Conservation (phyloP, 2,888 invertebrate species). For the Endotricha flammealis region DNA sequence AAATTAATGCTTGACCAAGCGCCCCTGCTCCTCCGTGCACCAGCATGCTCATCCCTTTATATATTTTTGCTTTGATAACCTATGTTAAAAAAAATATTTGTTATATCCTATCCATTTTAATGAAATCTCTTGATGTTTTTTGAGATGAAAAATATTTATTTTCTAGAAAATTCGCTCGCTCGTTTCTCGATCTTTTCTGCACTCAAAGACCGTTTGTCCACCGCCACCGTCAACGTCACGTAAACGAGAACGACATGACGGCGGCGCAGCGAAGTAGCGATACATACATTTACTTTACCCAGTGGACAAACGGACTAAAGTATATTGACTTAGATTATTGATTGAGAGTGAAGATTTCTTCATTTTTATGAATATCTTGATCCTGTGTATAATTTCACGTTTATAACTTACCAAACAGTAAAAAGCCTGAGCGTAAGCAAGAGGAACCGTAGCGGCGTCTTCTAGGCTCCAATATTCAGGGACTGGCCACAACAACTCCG, state of each 20-base stretch:
- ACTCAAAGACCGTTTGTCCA: too few species aligned
- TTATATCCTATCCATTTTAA: too few species aligned
- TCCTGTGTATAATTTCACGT: not conserved
- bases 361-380: too few species aligned
- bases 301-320: too few species aligned
- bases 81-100: slow-evolving; percentile 1
- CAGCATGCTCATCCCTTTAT: slow-evolving; percentile 15
- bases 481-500: slow-evolving; percentile 79
- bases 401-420: slow-evolving; percentile 40
- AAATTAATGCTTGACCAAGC: slow-evolving; percentile 35
- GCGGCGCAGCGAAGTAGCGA: too few species aligned
- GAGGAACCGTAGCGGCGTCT: slow-evolving; percentile 86
- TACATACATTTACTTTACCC: too few species aligned
- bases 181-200: too few species aligned
- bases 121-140: too few species aligned
- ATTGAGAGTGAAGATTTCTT: not conserved
- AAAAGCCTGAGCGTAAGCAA: slow-evolving; percentile 81
- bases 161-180: too few species aligned
- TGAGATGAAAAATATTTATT: too few species aligned
- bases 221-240: too few species aligned
- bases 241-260: too few species aligned
- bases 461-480: slow-evolving; percentile 83
- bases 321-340: not conserved
- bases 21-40: slow-evolving; percentile 30
- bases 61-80: slow-evolving; percentile 12